Evolutionary conservation across 2,113 vertebrate genomes (phyloP).

Genomic region (Brachyhypopomus gauderio): DNA sequence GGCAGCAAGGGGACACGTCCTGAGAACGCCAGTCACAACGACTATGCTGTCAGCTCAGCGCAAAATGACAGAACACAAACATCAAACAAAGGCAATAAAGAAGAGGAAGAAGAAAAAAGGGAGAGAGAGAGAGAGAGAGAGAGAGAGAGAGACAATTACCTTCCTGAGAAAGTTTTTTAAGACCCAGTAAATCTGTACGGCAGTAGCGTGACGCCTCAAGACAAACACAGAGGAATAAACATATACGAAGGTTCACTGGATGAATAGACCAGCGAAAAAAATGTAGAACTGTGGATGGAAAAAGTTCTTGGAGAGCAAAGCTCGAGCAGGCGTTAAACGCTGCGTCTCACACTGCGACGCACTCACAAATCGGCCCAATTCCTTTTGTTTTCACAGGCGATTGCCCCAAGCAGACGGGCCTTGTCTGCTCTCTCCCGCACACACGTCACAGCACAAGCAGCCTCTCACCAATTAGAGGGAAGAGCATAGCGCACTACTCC

Average conservation of each 20-base stretch:
- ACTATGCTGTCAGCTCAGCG: neutral
- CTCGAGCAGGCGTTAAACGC: slow-evolving; percentile 17
- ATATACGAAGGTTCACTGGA: neutral
- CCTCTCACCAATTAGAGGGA: slow-evolving; percentile 64
- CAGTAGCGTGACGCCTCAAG: slow-evolving; percentile 5
- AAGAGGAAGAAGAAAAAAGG: neutral
- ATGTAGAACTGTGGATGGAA: slow-evolving; percentile 5
- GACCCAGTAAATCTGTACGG: neutral
- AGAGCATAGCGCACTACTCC: slow-evolving; percentile 26
- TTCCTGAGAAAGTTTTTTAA: slow-evolving; percentile 16
- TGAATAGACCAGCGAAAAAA: neutral
- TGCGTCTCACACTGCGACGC: slow-evolving; percentile 46
- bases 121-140: too few relatives aligned
- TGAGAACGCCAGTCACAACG: neutral
- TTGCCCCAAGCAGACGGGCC: slow-evolving; percentile 61
- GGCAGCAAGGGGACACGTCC: neutral
- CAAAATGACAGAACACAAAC: neutral
- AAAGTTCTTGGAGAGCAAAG: slow-evolving; percentile 14
- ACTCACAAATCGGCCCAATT: slow-evolving; percentile 56
- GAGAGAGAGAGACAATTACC: slow-evolving; percentile 11
- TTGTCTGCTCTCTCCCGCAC: slow-evolving; percentile 56
- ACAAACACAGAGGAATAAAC: slow-evolving; percentile 1
- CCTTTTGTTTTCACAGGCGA: slow-evolving; percentile 63
- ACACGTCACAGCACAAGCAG: slow-evolving; percentile 46
- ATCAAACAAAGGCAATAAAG: too few relatives aligned